These are phyloP conservation scores for Dipodomys stephensi DNA, from an alignment of 2,113 vertebrate species.

Conservation along the genomic window DNA sequence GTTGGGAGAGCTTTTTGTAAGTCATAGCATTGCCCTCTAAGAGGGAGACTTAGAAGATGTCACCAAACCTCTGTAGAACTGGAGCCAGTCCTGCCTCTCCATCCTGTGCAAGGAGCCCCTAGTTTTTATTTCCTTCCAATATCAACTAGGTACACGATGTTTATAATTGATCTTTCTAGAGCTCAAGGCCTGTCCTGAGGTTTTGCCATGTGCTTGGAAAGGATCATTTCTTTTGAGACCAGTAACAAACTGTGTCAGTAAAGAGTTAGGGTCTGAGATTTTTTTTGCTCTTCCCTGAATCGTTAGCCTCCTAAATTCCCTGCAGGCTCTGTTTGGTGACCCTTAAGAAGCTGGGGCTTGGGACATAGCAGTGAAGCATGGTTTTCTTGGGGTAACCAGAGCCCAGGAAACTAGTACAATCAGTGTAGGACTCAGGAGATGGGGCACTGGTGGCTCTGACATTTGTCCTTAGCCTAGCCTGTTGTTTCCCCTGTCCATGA, in stretches of 20 bases:
- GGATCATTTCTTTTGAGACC: neutral
- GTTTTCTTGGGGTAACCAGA: neutral
- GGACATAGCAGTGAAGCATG: neutral
- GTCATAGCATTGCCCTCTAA: neutral
- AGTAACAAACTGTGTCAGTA: neutral
- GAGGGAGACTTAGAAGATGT: neutral
- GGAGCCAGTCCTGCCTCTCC: neutral
- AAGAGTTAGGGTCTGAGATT: neutral
- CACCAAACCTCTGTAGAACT: rapidly evolving
- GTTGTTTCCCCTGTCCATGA: neutral
- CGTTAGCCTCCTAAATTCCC: neutral
- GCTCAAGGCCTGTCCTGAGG: neutral
- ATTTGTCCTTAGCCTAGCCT: neutral
- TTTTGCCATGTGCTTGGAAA: neutral
- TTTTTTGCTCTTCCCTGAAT: neutral
- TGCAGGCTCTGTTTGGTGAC: neutral
- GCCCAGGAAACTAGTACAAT: neutral
- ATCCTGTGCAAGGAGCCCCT: neutral
- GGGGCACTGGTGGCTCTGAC: neutral
- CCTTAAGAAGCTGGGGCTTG: neutral
- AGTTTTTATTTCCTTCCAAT: neutral
- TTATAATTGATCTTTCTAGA: neutral
- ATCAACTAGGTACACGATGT: neutral
- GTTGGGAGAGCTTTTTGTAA: neutral
- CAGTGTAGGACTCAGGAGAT: neutral